These are phyloP conservation scores for Tineola bisselliella DNA, from an alignment of 2,888 invertebrate species.

Conservation along the genomic window DNA sequence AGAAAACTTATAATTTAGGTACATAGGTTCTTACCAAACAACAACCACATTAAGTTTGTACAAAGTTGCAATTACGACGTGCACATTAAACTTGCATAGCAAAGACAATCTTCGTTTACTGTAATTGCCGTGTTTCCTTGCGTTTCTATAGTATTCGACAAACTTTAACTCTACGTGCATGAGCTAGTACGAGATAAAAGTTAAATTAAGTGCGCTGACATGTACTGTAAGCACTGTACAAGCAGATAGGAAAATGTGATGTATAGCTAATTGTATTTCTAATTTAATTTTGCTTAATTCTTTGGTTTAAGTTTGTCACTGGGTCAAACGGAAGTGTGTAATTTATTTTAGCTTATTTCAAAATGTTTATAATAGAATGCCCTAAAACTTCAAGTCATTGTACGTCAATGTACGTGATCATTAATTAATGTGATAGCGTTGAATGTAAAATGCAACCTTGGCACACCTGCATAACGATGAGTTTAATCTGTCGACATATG, in stretches of 20 bases:
- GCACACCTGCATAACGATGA: neutral
- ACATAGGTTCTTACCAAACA: neutral
- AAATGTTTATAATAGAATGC: neutral
- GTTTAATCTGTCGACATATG: neutral
- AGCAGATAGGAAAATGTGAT: too few species aligned
- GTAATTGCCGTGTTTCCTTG: neutral
- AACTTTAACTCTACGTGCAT: neutral
- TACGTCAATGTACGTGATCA: neutral
- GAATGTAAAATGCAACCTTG: neutral
- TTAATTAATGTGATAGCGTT: neutral
- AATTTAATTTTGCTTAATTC: too few species aligned
- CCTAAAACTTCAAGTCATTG: neutral
- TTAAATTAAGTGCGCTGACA: too few species aligned
- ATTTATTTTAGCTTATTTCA: too few species aligned
- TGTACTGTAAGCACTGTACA: too few species aligned
- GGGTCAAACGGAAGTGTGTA: too few species aligned
- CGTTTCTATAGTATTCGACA: neutral
- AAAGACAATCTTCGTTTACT: neutral
- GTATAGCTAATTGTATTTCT: too few species aligned
- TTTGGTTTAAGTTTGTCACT: too few species aligned
- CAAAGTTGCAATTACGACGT: neutral
- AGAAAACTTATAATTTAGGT: neutral
- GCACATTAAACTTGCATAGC: neutral
- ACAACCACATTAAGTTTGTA: neutral
- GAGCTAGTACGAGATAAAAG: neutral